Evolutionary conservation across 2,888 invertebrate species (phyloP), one percentile per base, ranked within the genome.

Genomic region (Steinernema carpocapsae): DNA sequence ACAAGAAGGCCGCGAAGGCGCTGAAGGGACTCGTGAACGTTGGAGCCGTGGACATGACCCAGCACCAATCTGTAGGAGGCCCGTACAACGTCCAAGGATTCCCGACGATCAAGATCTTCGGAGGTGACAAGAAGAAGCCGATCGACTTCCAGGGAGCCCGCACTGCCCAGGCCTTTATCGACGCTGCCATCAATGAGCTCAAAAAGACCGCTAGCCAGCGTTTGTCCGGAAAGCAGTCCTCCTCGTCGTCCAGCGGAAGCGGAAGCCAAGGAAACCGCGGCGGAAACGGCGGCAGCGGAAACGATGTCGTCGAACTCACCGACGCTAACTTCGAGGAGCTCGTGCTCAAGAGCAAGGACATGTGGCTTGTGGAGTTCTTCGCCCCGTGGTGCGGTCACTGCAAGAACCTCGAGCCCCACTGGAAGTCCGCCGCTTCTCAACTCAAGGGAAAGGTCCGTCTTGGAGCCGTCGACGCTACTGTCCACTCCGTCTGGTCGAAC

Each of bases 351-450:
- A 95, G 95, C 70, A 94, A 97, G 19, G 97, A 97, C 87, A 91
- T 95, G 88, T 97, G 97, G 96, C 89, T 99, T 82, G 95, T 99
- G 0, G 97, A 97, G 89, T 97, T 99, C 91, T 97, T 92, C 89
- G 97, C 97, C 6, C 91, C 90, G 29, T 72, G 76, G 76, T 96
- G 95, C 88, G 95, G 95, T 4, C 95, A 96, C 89, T 96, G 96
- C 90, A 97, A 97, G 90, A 95, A 93, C 88, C 90, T 97, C 72
- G 97, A 93, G 73, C 97, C 97, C 0, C 94, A 96, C 80, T 99
- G 97, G 97, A 93, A 93, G 14, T 92, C 93, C 87, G 99, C 99
- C 0, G 97, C 99, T 22, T 90, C 92, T 3, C 93, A 96, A 88
- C 91, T 99, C 24, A 96, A 95, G 90, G 97, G 97, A 85, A 97